These are phyloP conservation scores for Sisor rabdophorus DNA, from an alignment of 2,113 vertebrate species.

Conservation along the genomic window DNA sequence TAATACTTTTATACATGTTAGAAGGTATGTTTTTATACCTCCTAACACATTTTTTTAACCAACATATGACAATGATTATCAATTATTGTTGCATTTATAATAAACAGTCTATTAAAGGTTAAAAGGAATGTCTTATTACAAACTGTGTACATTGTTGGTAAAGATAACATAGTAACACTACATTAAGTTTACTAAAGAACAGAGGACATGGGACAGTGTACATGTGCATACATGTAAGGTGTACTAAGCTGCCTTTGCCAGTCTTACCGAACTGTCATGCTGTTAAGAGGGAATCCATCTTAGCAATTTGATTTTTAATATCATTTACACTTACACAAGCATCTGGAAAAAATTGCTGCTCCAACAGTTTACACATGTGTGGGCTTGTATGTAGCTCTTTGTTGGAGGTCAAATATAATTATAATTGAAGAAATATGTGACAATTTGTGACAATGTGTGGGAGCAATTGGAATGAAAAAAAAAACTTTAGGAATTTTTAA, in stretches of 20 bases:
- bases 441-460: constrained; percentile 10
- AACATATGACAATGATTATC: too few relatives aligned
- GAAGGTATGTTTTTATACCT: too few relatives aligned
- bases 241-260: background rate
- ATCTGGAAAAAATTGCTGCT: constrained; percentile 62
- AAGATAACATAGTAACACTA: too few relatives aligned
- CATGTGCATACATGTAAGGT: background rate
- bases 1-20: too few relatives aligned
- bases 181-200: too few relatives aligned
- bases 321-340: constrained; percentile 66
- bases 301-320: constrained; percentile 71
- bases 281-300: constrained; percentile 55
- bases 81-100: too few relatives aligned
- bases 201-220: too few relatives aligned
- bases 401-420: constrained; percentile 8
- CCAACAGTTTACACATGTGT: constrained; percentile 27
- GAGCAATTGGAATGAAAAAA: background rate
- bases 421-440: constrained; percentile 16
- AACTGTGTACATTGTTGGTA: too few relatives aligned
- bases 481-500: background rate
- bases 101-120: too few relatives aligned
- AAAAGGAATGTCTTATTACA: too few relatives aligned
- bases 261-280: constrained; percentile 51
- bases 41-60: too few relatives aligned
- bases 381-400: constrained; percentile 8